These are phyloP conservation scores for Procambarus virginalis DNA, from an alignment of 1,140 invertebrate genomes.

Conservation along the genomic window DNA sequence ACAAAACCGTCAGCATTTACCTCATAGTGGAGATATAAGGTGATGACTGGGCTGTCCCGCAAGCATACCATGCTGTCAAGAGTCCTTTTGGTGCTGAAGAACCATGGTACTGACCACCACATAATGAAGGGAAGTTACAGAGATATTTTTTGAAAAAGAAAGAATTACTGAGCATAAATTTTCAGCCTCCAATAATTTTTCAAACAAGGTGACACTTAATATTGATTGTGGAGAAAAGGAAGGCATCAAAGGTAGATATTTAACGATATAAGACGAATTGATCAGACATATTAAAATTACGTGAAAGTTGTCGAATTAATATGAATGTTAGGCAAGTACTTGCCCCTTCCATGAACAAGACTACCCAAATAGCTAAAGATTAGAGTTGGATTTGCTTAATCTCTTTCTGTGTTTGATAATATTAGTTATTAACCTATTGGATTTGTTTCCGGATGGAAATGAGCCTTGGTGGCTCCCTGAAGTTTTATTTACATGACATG, in stretches of 20 bases:
- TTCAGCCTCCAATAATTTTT: background rate
- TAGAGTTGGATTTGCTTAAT: too few relatives aligned
- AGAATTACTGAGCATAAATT: background rate
- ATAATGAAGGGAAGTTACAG: background rate
- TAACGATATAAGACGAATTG: background rate
- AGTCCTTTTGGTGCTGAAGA: constrained; percentile 10
- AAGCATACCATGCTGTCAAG: constrained; percentile 89
- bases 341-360: background rate
- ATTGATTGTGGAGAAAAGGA: background rate
- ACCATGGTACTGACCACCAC: background rate
- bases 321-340: constrained; percentile 54
- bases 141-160: background rate
- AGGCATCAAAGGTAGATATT: background rate
- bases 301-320: constrained; percentile 31
- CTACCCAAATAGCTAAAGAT: constrained; percentile 8
- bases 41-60: constrained; percentile 86
- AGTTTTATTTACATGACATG: too few relatives aligned
- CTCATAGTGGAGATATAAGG: constrained; percentile 84
- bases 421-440: too few relatives aligned
- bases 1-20: constrained; percentile 81
- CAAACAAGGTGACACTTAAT: background rate
- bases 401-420: too few relatives aligned
- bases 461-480: too few relatives aligned
- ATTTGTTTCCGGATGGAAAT: too few relatives aligned
- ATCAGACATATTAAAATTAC: constrained; percentile 42